Conservation (phyloP, 2,888 invertebrate genomes). For the Noctuana brunneofusca region DNA sequence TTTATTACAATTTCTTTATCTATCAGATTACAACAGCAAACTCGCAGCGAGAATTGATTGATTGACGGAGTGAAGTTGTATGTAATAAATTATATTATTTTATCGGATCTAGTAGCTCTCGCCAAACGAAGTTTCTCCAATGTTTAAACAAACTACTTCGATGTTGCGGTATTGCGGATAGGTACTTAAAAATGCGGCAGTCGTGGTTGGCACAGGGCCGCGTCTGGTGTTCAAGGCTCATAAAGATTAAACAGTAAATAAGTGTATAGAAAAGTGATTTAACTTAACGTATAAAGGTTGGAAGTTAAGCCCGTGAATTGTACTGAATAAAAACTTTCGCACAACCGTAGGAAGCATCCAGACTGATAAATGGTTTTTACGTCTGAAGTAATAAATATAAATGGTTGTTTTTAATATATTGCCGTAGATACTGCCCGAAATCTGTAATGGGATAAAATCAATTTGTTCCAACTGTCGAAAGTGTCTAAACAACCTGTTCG, state of each 20-base stretch:
- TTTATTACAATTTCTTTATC: too few species aligned
- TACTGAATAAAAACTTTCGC: conserved; percentile 10
- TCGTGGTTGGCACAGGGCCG: background rate
- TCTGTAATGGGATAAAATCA: conserved; percentile 11
- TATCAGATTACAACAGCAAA: too few species aligned
- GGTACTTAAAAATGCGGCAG: background rate
- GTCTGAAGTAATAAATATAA: conserved; percentile 23
- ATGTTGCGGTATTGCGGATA: too few species aligned
- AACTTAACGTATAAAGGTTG: background rate
- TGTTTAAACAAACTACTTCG: too few species aligned
- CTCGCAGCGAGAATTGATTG: too few species aligned
- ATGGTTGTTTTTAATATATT: conserved; percentile 20
- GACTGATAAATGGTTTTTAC: conserved; percentile 18
- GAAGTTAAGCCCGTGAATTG: background rate
- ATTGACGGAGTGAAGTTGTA: too few species aligned
- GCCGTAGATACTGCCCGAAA: background rate
- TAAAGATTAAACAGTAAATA: background rate
- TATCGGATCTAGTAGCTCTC: too few species aligned
- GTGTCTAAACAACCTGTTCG: background rate
- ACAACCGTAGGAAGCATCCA: background rate
- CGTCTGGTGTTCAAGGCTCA: background rate
- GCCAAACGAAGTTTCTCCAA: too few species aligned
- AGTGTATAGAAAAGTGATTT: background rate
- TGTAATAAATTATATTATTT: too few species aligned
- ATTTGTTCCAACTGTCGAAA: conserved; percentile 15